Evolutionary conservation across 2,888 invertebrate species (phyloP).

Genomic region (Geophilus truncorum): DNA sequence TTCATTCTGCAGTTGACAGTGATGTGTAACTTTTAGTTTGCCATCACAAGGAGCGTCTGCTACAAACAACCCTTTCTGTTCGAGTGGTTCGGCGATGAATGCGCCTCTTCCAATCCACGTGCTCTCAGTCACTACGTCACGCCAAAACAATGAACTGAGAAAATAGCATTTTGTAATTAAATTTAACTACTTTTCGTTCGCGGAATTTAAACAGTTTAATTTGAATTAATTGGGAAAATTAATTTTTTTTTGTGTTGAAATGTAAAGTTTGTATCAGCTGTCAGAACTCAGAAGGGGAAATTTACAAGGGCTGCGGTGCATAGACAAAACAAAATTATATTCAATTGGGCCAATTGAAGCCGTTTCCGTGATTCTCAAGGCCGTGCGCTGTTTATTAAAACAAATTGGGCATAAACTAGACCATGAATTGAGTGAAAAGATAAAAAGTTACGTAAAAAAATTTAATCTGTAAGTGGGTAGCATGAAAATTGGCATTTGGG

Average conservation of each 20-base stretch:
- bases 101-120: constrained; percentile 20
- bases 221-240: neutral
- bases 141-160: neutral
- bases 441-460: neutral
- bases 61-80: neutral
- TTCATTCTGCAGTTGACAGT: neutral
- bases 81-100: neutral
- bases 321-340: neutral
- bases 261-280: neutral
- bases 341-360: neutral
- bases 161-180: neutral
- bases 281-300: neutral
- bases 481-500: too few species aligned
- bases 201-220: neutral
- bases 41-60: neutral
- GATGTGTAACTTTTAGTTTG: neutral
- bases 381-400: neutral
- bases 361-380: constrained; percentile 1
- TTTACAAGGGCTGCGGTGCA: neutral
- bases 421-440: neutral
- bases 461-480: neutral
- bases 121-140: constrained; percentile 4
- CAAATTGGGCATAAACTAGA: constrained; percentile 1
- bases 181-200: neutral
- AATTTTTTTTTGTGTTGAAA: neutral